A percentile compares a stretch with the other conserved stretches of the same genome.
Conservation (phyloP, 2,113 vertebrate genomes). For the Oriolus oriolus region DNA sequence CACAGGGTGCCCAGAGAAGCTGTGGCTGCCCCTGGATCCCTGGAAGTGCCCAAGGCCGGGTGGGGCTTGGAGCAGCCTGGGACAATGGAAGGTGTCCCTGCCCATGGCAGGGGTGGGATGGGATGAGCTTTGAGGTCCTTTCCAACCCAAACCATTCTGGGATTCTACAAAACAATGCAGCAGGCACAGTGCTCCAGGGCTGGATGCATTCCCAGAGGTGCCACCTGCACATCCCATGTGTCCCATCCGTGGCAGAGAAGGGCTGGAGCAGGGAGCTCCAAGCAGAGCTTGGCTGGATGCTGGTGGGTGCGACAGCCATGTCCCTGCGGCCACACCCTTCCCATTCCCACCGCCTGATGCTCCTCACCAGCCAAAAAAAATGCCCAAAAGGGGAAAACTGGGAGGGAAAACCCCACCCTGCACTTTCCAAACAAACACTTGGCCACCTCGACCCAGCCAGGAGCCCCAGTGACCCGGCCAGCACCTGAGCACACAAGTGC, state of each 20-base stretch:
- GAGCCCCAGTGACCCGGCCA: not conserved
- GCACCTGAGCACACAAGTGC: not conserved
- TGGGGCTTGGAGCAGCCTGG: not conserved
- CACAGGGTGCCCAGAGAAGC: not conserved
- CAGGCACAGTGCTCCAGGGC: not conserved
- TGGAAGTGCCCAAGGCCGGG: not conserved
- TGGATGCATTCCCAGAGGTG: not conserved
- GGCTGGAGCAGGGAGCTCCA: not conserved
- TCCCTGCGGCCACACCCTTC: not conserved
- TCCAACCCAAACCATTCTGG: not conserved
- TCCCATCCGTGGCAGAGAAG: not conserved
- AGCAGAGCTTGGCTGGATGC: not conserved
- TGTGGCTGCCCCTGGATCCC: not conserved
- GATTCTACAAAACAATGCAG: not conserved
- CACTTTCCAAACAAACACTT: no score
- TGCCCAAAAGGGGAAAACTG: not conserved
- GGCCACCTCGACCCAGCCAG: not conserved
- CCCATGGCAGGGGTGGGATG: not conserved
- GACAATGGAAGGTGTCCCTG: not conserved
- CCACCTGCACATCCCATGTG: not conserved
- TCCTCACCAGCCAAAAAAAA: not conserved
- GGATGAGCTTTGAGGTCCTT: not conserved
- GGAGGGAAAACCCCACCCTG: not conserved
- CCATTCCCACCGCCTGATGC: not conserved
- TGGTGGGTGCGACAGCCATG: fast-evolving